These are phyloP conservation scores for Hyperoplus lanceolatus DNA, from an alignment of 2,797 vertebrate species.

Conservation along the genomic window DNA sequence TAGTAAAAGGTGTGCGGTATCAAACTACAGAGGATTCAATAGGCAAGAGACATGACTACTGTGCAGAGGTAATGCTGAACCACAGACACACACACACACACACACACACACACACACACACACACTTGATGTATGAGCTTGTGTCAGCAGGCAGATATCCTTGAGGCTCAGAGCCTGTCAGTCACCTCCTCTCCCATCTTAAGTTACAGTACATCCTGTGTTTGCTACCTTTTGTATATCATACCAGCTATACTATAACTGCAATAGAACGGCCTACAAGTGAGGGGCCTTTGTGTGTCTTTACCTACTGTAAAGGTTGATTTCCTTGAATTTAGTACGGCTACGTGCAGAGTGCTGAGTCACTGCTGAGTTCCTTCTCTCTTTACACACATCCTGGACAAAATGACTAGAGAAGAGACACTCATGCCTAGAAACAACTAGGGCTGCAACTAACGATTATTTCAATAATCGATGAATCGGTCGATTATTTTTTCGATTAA, in stretches of 20 bases:
- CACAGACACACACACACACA: slow-evolving; percentile 16
- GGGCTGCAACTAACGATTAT: no score
- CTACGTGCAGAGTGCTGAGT: slow-evolving; percentile 54
- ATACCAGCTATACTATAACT: not conserved
- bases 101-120: slow-evolving; percentile 20
- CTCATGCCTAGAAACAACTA: slow-evolving; percentile 9
- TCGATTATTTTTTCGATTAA: no score
- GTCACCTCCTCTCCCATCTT: not conserved
- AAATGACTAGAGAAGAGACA: slow-evolving; percentile 22
- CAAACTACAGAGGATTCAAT: slow-evolving; percentile 41
- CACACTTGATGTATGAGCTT: slow-evolving; percentile 19
- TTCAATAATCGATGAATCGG: no score
- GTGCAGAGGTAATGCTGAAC: slow-evolving; percentile 28
- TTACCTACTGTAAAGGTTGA: not conserved
- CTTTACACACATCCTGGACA: slow-evolving; percentile 45
- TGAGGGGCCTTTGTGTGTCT: not conserved
- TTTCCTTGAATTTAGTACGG: slow-evolving; percentile 10
- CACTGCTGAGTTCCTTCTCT: slow-evolving; percentile 44
- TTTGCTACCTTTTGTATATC: not conserved
- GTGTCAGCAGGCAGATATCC: slow-evolving; percentile 30
- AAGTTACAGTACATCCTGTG: not conserved
- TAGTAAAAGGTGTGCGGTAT: slow-evolving; percentile 42
- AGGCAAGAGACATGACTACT: slow-evolving; percentile 33
- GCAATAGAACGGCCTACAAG: not conserved
- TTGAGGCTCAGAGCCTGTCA: not conserved